Evolutionary conservation across 2,797 vertebrate species (phyloP).

Genomic region (Diplodus puntazzo): DNA sequence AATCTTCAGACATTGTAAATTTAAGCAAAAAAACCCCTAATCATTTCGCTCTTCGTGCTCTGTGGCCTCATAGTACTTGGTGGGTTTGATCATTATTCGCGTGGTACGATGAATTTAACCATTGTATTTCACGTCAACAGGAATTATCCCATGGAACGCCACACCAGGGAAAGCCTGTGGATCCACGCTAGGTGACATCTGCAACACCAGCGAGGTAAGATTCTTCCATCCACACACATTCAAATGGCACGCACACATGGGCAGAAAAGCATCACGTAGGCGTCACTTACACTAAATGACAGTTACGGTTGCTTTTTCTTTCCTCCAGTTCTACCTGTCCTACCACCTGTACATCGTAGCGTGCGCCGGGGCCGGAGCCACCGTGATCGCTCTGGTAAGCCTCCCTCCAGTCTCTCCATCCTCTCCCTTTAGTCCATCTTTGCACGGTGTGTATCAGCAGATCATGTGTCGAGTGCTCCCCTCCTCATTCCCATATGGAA

Average conservation of each 20-base stretch:
- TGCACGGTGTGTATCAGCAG: slow-evolving; percentile 71
- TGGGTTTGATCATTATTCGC: background rate
- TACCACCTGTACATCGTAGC: slow-evolving; percentile 99
- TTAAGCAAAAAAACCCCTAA: no score
- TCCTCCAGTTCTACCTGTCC: slow-evolving; percentile 96
- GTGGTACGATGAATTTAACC: background rate
- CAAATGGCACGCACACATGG: background rate
- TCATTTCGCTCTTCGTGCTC: background rate
- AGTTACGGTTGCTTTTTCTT: slow-evolving; percentile 30
- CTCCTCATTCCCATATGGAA: slow-evolving; percentile 63
- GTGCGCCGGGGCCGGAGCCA: slow-evolving; percentile 97
- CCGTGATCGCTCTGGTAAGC: slow-evolving; percentile 98
- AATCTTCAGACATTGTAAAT: background rate
- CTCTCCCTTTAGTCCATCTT: slow-evolving; percentile 61
- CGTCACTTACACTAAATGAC: background rate
- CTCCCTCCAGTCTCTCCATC: slow-evolving; percentile 41
- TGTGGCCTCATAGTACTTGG: background rate
- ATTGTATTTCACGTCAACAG: slow-evolving; percentile 76
- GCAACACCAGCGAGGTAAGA: slow-evolving; percentile 93
- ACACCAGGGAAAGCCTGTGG: slow-evolving; percentile 95
- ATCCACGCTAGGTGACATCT: slow-evolving; percentile 90
- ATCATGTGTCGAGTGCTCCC: slow-evolving; percentile 62
- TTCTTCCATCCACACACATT: background rate
- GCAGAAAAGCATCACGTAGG: background rate
- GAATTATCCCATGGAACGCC: slow-evolving; percentile 97